Conservation (phyloP, 2,113 vertebrate genomes). For the Nycticorax nycticorax region DNA sequence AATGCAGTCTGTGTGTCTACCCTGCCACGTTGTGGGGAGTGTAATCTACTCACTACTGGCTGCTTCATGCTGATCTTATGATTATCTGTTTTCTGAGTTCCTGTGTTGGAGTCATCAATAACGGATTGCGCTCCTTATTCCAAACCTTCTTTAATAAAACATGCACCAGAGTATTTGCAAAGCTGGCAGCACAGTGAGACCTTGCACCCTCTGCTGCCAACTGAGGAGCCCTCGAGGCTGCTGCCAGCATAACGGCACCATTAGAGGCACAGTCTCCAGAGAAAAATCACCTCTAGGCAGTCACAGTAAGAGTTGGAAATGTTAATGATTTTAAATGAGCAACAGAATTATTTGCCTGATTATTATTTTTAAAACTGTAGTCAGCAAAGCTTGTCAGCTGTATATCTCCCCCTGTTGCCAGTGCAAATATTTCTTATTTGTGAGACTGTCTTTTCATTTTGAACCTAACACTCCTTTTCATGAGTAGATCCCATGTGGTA, state of each 20-base stretch:
- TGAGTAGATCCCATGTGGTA: background rate
- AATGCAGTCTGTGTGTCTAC: background rate
- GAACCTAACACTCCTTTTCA: background rate
- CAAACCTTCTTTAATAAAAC: background rate
- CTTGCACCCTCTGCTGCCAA: background rate
- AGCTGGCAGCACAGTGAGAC: background rate
- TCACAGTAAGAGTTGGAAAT: background rate
- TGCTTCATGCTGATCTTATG: background rate
- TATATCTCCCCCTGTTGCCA: rapidly evolving
- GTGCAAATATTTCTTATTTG: background rate
- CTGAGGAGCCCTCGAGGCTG: background rate
- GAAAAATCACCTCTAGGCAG: background rate
- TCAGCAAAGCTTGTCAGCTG: background rate
- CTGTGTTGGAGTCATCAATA: background rate
- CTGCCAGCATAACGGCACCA: background rate
- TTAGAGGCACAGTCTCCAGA: background rate
- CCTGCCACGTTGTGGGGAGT: background rate
- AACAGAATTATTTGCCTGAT: background rate
- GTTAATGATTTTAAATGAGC: background rate
- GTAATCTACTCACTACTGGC: background rate
- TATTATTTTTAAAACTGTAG: background rate
- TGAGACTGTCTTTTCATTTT: background rate
- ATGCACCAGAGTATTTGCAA: background rate
- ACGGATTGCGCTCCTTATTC: background rate
- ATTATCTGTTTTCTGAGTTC: background rate